Evolutionary conservation across 2,797 vertebrate genomes (phyloP).

Genomic region (Macroramphosus scolopax): DNA sequence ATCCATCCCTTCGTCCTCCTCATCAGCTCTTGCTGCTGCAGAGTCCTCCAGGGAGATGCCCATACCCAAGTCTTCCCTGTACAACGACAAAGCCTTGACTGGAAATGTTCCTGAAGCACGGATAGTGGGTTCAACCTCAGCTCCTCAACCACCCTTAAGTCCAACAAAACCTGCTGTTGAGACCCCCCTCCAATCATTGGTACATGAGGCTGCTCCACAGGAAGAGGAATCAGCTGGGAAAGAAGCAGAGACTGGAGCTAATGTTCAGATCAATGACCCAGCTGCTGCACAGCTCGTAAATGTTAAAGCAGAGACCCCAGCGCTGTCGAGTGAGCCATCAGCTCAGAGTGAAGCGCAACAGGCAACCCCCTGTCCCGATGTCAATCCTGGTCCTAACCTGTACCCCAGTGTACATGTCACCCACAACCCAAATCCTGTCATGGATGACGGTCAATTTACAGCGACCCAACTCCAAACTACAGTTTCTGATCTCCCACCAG

Average conservation of each 20-base stretch:
- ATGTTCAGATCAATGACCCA: conserved; percentile 8
- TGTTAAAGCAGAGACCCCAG: neutral
- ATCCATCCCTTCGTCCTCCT: conserved; percentile 53
- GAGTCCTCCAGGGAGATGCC: conserved; percentile 45
- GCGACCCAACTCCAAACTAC: conserved; percentile 32
- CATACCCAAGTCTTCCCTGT: conserved; percentile 71
- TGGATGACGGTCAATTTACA: conserved; percentile 26
- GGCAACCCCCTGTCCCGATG: conserved; percentile 49
- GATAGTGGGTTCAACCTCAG: conserved; percentile 4
- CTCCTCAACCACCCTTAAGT: conserved; percentile 1
- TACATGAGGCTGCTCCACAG: conserved; percentile 21
- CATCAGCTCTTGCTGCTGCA: conserved; percentile 37
- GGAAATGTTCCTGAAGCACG: conserved; percentile 25
- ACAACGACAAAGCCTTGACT: conserved; percentile 62
- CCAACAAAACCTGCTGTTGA: conserved; percentile 17
- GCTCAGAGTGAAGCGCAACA: conserved; percentile 16
- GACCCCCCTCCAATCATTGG: conserved; percentile 4
- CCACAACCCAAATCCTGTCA: conserved; percentile 53
- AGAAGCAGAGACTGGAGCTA: conserved; percentile 12
- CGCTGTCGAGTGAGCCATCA: conserved; percentile 20
- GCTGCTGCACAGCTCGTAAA: conserved; percentile 10
- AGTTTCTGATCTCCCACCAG: conserved; percentile 35
- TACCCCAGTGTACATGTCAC: conserved; percentile 67
- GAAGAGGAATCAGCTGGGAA: conserved; percentile 20
- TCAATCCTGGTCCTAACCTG: conserved; percentile 66